These are phyloP conservation scores for Camponotus floridanus DNA, from an alignment of 1,140 invertebrate species.

Conservation along the genomic window DNA sequence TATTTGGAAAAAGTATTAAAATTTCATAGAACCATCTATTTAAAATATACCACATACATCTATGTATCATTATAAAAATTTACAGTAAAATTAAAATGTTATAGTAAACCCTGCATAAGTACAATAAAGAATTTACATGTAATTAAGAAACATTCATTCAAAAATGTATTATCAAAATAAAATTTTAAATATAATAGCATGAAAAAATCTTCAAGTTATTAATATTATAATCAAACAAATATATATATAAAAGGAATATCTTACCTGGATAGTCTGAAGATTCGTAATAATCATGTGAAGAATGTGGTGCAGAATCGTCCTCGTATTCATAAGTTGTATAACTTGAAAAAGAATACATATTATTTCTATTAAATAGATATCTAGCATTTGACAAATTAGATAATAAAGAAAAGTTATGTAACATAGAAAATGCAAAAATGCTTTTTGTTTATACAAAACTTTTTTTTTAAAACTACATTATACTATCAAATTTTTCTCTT, in stretches of 20 bases:
- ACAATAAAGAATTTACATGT: conserved; percentile 22
- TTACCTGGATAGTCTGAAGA: conserved; percentile 84
- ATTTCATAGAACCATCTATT: background rate
- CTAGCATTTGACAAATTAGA: background rate
- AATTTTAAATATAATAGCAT: background rate
- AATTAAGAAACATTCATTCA: background rate
- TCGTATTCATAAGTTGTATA: conserved; percentile 84
- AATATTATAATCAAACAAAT: conserved; percentile 11
- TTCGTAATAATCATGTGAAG: conserved; percentile 85
- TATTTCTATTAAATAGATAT: conserved; percentile 74
- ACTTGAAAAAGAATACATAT: conserved; percentile 79
- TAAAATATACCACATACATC: background rate
- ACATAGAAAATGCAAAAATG: conserved; percentile 13
- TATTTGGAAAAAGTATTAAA: background rate
- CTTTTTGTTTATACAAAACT: background rate
- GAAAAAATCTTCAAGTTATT: background rate
- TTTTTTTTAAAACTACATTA: background rate
- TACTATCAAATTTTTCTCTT: background rate
- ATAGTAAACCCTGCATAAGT: conserved; percentile 12
- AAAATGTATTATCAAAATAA: conserved; percentile 3
- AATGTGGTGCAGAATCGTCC: conserved; percentile 82
- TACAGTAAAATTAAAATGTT: conserved; percentile 13
- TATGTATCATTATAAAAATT: conserved; percentile 18
- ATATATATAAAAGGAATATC: conserved; percentile 43
- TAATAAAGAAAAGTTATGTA: conserved; percentile 11